Conservation (phyloP, 2,888 invertebrate species). For the Trissonchulus sp. region DNA sequence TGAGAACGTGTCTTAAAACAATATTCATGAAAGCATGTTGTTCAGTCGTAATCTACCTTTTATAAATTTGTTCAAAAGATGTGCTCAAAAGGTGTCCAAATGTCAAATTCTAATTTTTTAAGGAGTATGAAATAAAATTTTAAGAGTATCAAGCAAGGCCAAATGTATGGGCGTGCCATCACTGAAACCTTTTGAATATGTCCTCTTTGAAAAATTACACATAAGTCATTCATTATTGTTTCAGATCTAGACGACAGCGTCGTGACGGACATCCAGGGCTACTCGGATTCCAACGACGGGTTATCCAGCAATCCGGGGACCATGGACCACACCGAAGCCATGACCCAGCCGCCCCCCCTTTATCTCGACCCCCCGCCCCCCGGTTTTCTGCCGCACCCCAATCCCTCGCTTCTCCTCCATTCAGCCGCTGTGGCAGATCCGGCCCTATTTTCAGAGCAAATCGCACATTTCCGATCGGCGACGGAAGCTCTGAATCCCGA, state of each 20-base stretch:
- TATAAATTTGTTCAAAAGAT: too few relatives aligned
- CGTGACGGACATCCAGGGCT: neutral
- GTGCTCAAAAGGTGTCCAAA: too few relatives aligned
- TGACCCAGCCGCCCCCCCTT: neutral
- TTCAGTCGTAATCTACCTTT: too few relatives aligned
- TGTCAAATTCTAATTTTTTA: too few relatives aligned
- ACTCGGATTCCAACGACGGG: neutral
- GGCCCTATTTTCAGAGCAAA: neutral
- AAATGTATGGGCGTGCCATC: too few relatives aligned
- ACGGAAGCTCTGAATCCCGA: neutral
- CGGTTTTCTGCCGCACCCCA: neutral
- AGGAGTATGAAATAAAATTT: too few relatives aligned
- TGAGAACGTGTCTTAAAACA: too few relatives aligned
- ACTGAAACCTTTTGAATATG: too few relatives aligned
- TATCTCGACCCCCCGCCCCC: slow-evolving; percentile 1
- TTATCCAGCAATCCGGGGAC: neutral
- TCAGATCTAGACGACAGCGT: neutral
- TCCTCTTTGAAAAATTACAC: too few relatives aligned
- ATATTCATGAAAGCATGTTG: too few relatives aligned
- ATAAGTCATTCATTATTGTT: too few relatives aligned
- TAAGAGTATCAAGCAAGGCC: too few relatives aligned
- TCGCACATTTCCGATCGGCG: neutral
- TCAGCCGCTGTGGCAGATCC: neutral
- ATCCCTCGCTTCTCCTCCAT: neutral
- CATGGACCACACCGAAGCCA: neutral